Evolutionary conservation across 2,888 invertebrate species (phyloP).

Genomic region (Timandra comae): DNA sequence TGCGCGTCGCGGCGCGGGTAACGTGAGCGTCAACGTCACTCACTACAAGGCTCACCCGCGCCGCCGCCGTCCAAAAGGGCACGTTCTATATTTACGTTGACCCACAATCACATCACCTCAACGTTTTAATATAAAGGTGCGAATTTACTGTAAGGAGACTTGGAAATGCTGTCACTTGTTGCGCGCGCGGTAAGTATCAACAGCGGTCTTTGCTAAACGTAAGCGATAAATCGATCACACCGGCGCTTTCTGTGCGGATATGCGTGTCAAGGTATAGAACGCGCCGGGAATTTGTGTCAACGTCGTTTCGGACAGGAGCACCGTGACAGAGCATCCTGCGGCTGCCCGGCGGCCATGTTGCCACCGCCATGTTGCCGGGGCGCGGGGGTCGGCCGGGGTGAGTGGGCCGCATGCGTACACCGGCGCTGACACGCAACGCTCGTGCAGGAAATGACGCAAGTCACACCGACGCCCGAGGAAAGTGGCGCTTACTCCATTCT

Average conservation of each 20-base stretch:
- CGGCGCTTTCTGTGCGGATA: constrained; percentile 43
- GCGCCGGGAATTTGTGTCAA: constrained; percentile 58
- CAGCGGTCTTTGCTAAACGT: constrained; percentile 38
- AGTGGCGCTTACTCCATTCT: constrained; percentile 39
- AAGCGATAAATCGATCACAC: constrained; percentile 54
- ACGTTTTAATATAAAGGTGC: constrained; percentile 41
- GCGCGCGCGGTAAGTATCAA: constrained; percentile 56
- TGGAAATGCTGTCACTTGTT: constrained; percentile 65
- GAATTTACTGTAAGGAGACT: constrained; percentile 45
- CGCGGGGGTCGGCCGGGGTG: constrained; percentile 63
- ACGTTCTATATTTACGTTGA: constrained; percentile 69
- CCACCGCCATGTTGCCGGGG: constrained; percentile 75
- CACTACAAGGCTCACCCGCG: constrained; percentile 67
- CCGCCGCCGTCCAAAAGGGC: constrained; percentile 65
- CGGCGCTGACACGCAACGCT: constrained; percentile 59
- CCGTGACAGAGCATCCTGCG: constrained; percentile 69
- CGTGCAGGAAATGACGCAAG: constrained; percentile 57
- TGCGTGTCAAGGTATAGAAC: constrained; percentile 58
- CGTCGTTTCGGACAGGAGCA: constrained; percentile 63
- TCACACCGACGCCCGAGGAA: constrained; percentile 32
- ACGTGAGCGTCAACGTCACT: constrained; percentile 66
- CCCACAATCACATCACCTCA: constrained; percentile 62
- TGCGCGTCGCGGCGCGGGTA: constrained; percentile 67
- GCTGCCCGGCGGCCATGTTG: constrained; percentile 76
- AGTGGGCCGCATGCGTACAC: constrained; percentile 73